Evolutionary conservation across 2,888 invertebrate species (phyloP), one percentile per base, ranked within the genome.

Genomic region (Cabera pusaria): DNA sequence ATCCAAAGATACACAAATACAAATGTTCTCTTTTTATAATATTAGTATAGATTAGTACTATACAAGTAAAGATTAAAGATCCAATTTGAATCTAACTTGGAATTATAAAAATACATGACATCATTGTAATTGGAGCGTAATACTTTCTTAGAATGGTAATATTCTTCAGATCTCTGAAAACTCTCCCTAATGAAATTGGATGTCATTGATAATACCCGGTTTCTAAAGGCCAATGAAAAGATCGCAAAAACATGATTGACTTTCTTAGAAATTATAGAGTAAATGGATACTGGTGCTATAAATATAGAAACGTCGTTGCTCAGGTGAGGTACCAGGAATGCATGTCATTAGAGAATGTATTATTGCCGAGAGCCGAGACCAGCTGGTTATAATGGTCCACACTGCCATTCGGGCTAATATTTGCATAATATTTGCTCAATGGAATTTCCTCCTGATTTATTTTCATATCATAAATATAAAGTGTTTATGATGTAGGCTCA

Each of bases 281-380:
- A n/a, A 31, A 20, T 6, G 6, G 9, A 12, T 3, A 18, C 19
- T 21, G 32, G n/a, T 31, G 26, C 8, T 36, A 29, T 6, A 29
- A 9, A 18, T 38, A 22, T 9, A 39, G 31, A 26, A 26, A 34
- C 6, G n/a, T 24, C 34, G 39, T 24, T 16, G 18, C 25, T 24
- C 44, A 45, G 44, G 46, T 36, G 35, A 36, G 35, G 14, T 25
- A 38, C 38, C 22, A 40, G 44, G 41, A 46, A 40, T 44, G 44
- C 46, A 50, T 44, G 43, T 41, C 41, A 42, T 50, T 46, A 50
- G 35, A 37, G 36, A 35, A 42, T 38, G 37, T 46, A 46, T 44
- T 52, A 52, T 44, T 40, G 22, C 39, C 23, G 36, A 12, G n/a
- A 39, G 29, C 39, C 23, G 36, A 12, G n/a, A 39, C 29, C 49